Base-by-base conservation (phyloP, 1,140 invertebrate species). In the Drosophila sucinea region DNA sequence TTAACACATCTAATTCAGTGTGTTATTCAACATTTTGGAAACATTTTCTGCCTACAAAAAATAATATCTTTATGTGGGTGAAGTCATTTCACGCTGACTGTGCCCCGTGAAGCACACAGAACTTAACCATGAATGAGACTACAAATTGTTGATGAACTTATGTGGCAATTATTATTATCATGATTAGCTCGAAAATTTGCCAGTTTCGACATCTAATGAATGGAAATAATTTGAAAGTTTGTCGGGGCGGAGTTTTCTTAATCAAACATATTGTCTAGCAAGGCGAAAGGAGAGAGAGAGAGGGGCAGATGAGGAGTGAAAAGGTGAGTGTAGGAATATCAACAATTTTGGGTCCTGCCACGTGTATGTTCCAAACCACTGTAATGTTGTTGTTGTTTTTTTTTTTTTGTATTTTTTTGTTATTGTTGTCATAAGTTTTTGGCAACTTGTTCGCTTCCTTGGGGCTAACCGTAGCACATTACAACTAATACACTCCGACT, bases 401-500 rank as follows among this genome's bases (percentile, higher is more conserved):
- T 65, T 70, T 61, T 38, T 29, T 25, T 56, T 32, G 63, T 64
- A 63, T 73, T 41, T 56, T 44, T 35, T 66, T 44, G 55, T 68
- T 68, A 38, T 32, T 77, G 74, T 78, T 79, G 81, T 77, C 68
- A 80, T 85, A 87, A 86, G 83, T 87, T 86, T 79, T 86, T 79
- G 79, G 79, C 79, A 85, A 85, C 70, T 87, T 85, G 82, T 72
- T 75, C 68, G 65, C 54, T 68, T 81, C 62, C 56, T 65, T 71
- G 64, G 78, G 78, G 75, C 77, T 77, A 84, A 84, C 73, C 83
- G 69, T 68, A 77, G 71, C 83, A 79, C 76, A 86, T 86, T 87
- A 86, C 82, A 86, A 86, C 82, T 86, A 86, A 86, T 86, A 87
- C 83, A 87, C 83, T 87, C 69, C 68, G 83, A 79, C 83, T 63